Conservation (phyloP, 2,888 invertebrate species). For the Andrena praecox region DNA sequence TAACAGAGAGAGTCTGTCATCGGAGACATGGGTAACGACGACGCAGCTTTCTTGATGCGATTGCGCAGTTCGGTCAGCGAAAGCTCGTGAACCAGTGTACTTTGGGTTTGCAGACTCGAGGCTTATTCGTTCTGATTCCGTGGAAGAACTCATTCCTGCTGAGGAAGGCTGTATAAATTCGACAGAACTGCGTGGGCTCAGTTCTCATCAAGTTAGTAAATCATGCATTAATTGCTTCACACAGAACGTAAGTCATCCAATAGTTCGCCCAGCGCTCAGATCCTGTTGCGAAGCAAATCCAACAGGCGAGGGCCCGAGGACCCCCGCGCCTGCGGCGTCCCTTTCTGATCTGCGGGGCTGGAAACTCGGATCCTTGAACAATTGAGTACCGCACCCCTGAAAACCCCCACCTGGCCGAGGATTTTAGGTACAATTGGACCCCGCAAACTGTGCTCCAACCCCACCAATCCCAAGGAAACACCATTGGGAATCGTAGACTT, state of each 20-base stretch:
- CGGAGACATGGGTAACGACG: slow-evolving; percentile 19
- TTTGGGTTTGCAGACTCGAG: slow-evolving; percentile 55
- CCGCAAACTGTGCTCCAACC: too few species aligned
- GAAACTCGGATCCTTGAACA: too few species aligned
- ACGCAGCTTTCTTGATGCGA: not conserved
- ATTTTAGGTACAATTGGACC: too few species aligned
- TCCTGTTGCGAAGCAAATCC: not conserved
- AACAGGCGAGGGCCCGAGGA: not conserved
- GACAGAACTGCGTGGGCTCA: not conserved
- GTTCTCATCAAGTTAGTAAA: slow-evolving; percentile 4
- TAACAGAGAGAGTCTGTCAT: not conserved
- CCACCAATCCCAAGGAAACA: too few species aligned
- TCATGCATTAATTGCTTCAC: not conserved
- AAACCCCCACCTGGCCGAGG: too few species aligned
- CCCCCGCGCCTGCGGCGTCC: too few species aligned
- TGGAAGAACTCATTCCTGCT: slow-evolving; percentile 69
- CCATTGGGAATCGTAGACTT: too few species aligned
- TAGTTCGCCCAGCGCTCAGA: not conserved
- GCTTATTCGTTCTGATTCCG: slow-evolving; percentile 55
- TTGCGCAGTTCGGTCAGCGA: not conserved
- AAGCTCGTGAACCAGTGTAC: not conserved
- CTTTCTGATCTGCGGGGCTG: too few species aligned
- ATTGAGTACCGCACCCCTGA: too few species aligned
- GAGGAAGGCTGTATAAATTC: slow-evolving; percentile 41
- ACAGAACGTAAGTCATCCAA: slow-evolving; percentile 4